Evolutionary conservation across 1,140 invertebrate species (phyloP), one percentile per base, ranked within the genome.

Genomic region (Potamilus streckersoni): DNA sequence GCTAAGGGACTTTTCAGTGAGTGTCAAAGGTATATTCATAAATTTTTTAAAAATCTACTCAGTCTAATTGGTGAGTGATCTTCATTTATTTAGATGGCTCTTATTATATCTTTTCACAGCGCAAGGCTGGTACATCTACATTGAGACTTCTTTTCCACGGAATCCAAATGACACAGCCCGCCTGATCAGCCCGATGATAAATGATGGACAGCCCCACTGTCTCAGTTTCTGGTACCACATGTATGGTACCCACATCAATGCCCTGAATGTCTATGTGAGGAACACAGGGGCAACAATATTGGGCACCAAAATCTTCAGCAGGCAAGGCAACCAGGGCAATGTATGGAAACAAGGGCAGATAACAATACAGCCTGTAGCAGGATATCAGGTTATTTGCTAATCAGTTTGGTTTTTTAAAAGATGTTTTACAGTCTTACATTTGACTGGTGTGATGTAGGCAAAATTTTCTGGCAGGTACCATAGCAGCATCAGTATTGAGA

Each of bases 111-210:
- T 23, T 19, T 23, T 56, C 73, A 14, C 68, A 85, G 84, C 73
- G 15, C 79, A 82, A 80, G 85, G 85, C 11, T 87, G 84, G 84
- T 87, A 87, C 59, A 69, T 84, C 12, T 86, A 71, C 64, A 85
- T 87, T 27, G 83, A 85, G 72, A 69, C 86, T 3, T 85, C 83
- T n/a, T 62, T 68, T 58, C 82, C 82, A 23, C 69, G 80, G 14
- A 63, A 69, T n/a, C 71, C 74, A 5, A 82, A 84, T 83, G 94
- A 95, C 79, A 94, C 92, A 0, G 94, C 94, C 0, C 91, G 94
- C 16, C 91, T 96, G 1, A 88, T 92, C 11, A 93, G 93, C 79
- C 90, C 91, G 0, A 15, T 63, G 49, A 83, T 89, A 17, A 38
- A 57, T 31, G 80, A 81, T 49, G 19, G 55, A 17, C 61, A 78